Evolutionary conservation across 2,888 invertebrate species (phyloP), one percentile per base, ranked within the genome.

Genomic region (Branchipolynoe longqiensis): DNA sequence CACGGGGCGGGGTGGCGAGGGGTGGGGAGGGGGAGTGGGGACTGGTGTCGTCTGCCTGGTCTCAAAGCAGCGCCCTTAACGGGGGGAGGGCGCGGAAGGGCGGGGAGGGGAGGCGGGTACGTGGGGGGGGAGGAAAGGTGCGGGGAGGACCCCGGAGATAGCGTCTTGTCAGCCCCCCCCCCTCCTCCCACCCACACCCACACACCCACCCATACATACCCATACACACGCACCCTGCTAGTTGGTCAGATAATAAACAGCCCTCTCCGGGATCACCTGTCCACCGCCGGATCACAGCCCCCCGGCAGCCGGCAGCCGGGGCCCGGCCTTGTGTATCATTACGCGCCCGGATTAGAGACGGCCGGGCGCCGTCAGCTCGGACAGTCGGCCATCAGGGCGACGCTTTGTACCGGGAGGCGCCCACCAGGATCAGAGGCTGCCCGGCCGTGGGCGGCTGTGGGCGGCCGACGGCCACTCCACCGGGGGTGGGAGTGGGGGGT

Each of bases 221-320:
- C n/a, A n/a, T n/a, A n/a, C n/a, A n/a, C n/a, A n/a, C n/a, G n/a
- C n/a, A n/a, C n/a, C n/a, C n/a, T n/a, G 18, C 69, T 69, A 33
- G 69, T 69, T 69, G 69, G 69, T 69, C 69, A 69, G 69, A 69
- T 69, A 69, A 69, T 69, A 69, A 69, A 69, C 69, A 69, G 69
- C 36, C 48, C 69, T 33, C 36, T 14, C n/a, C 38, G 69, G 36
- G 36, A 69, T 69, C 69, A 69, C 69, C 69, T 69, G 69, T 69
- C 36, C 69, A 36, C 36, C 36, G 38, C 69, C 69, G 33, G 18
- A 69, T 69, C 69, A 69, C 69, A 69, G 69, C n/a, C n/a, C n/a
- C n/a, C n/a, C n/a, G n/a, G n/a, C n/a, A n/a, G n/a, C n/a, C n/a
- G 69, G 38, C 69, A 69, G 36, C 69, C 25, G 69, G 18, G 38